Evolutionary conservation across 2,888 invertebrate species (phyloP).

Genomic region (Phlogophora meticulosa): DNA sequence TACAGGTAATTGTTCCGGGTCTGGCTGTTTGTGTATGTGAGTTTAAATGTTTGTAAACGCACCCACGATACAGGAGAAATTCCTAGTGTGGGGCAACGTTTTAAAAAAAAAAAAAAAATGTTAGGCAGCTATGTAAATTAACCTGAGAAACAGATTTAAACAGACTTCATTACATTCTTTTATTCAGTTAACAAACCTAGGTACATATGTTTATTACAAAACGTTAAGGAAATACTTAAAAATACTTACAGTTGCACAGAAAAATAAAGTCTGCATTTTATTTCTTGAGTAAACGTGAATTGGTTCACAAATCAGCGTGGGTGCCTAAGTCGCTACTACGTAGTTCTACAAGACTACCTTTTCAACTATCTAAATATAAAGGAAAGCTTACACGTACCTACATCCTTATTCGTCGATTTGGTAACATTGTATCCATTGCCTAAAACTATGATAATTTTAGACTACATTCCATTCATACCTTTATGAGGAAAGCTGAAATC

Average conservation of each 20-base stretch:
- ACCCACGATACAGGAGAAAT: too few species aligned
- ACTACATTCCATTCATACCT: constrained; percentile 9
- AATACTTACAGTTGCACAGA: not conserved
- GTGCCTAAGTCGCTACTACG: constrained; percentile 17
- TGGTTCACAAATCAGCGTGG: constrained; percentile 4
- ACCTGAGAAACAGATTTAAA: too few species aligned
- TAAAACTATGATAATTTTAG: constrained; percentile 31
- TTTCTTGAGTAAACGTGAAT: constrained; percentile 8
- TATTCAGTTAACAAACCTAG: not conserved
- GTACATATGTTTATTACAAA: constrained; percentile 7
- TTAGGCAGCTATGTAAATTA: too few species aligned
- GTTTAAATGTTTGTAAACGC: too few species aligned
- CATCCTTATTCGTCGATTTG: not conserved
- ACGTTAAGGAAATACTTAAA: constrained; percentile 2
- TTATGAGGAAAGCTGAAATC: constrained; percentile 17
- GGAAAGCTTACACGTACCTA: constrained; percentile 2
- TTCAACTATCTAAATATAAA: not conserved
- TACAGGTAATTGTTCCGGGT: too few species aligned
- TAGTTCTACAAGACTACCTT: constrained; percentile 11
- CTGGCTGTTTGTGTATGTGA: too few species aligned
- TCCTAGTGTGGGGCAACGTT: too few species aligned
- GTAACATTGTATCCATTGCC: constrained; percentile 14
- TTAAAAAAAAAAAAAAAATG: too few species aligned
- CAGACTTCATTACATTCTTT: not conserved
- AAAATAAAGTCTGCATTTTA: constrained; percentile 10